phyloP scores from a whole-genome alignment of 2,797 vertebrate species.

The Cyprinella venusta region DNA sequence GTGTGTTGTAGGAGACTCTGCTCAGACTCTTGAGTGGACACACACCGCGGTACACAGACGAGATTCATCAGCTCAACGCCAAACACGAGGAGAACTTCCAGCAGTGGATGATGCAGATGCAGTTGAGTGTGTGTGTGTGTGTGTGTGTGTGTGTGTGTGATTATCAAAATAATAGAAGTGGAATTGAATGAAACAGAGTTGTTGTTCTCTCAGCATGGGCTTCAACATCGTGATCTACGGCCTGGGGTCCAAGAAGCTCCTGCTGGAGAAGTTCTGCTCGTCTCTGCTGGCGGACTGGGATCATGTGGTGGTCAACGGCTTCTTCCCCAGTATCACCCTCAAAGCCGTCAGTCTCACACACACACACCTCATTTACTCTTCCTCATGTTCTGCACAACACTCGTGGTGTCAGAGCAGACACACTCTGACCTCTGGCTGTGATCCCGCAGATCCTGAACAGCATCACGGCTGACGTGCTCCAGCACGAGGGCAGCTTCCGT shows the following conservation, averaged over 20 bases:
- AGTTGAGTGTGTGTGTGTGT: constrained; percentile 77
- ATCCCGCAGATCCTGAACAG: constrained; percentile 86
- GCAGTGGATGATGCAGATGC: constrained; percentile 96
- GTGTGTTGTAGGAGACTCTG: constrained; percentile 82
- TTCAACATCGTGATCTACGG: constrained; percentile 94
- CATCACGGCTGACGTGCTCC: constrained; percentile 88
- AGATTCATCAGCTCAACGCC: constrained; percentile 84
- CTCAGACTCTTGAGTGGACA: constrained; percentile 81
- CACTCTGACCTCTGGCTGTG: neutral
- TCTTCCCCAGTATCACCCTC: constrained; percentile 94
- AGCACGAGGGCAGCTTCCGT: constrained; percentile 85
- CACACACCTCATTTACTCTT: too few species aligned
- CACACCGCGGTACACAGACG: constrained; percentile 80
- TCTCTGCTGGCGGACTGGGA: constrained; percentile 81
- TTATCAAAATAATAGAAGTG: too few species aligned
- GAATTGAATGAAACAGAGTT: too few species aligned
- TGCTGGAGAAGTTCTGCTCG: constrained; percentile 90
- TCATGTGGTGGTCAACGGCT: constrained; percentile 95
- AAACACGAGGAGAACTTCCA: constrained; percentile 86
- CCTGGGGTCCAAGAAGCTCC: constrained; percentile 90
- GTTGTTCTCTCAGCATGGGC: constrained; percentile 79
- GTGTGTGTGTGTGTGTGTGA: neutral
- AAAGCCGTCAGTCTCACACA: constrained; percentile 66
- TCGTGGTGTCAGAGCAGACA: too few species aligned
- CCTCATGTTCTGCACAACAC: too few species aligned